Conservation (phyloP, 2,113 vertebrate genomes). For the Neopipo cinnamomea region DNA sequence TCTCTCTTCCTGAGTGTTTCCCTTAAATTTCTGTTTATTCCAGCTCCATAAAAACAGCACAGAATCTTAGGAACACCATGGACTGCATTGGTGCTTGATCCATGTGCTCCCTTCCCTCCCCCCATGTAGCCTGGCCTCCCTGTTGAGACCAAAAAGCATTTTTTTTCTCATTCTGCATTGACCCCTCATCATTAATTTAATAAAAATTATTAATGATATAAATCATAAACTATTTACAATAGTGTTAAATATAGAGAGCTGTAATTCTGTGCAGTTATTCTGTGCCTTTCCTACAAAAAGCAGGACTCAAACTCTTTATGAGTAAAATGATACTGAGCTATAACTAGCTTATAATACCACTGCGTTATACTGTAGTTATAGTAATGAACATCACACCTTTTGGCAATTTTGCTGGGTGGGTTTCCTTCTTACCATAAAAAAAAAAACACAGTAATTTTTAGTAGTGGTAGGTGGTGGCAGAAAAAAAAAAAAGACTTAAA, state of each 20-base stretch:
- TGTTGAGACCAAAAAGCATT: not conserved
- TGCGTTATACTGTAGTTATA: not conserved
- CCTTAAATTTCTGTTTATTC: not conserved
- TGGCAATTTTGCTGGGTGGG: not conserved
- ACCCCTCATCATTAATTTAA: not conserved
- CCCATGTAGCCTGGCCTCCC: not conserved
- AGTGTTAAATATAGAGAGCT: not conserved
- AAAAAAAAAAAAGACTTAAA: not conserved
- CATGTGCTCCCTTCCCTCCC: not conserved
- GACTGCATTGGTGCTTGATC: not conserved
- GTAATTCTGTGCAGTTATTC: not conserved
- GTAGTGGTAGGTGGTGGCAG: not conserved
- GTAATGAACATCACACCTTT: not conserved
- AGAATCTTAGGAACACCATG: not conserved
- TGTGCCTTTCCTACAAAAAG: not conserved
- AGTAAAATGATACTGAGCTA: not conserved
- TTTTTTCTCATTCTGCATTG: not conserved
- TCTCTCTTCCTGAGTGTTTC: not conserved
- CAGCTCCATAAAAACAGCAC: not conserved
- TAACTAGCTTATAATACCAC: not conserved
- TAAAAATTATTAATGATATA: not conserved
- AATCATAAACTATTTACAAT: not conserved
- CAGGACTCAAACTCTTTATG: not conserved
- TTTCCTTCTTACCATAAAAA: conserved; percentile 7
- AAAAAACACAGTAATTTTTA: not conserved